Evolutionary conservation across 2,888 invertebrate species (phyloP), one percentile per base, ranked within the genome.

Genomic region (Eremobia ochroleuca): DNA sequence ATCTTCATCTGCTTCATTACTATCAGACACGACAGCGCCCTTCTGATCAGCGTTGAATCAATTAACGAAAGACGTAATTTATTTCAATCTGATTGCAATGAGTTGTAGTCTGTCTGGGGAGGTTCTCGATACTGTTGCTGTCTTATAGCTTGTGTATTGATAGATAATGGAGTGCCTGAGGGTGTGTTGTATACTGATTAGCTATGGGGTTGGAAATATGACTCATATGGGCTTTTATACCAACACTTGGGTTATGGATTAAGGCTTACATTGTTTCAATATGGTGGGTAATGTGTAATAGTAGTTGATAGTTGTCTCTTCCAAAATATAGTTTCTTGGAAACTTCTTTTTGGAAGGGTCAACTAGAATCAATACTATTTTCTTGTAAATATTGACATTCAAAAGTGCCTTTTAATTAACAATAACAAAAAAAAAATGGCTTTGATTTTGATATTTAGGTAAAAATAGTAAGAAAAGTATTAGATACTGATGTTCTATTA

Each of bases 11-110:
- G 15, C 6, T 73, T 79, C 73, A 58, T 82, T 78, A 78, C 68
- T 0, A 46, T n/a, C 52, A 55, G 1, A 59, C 58, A 18, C 76
- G 58, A 80, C 52, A 73, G 61, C 52, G 25, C 90, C 92, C 92
- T 91, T 89, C 87, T 79, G 85, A 88, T 90, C 82, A 88, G 70
- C 72, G 76, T 81, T 85, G 89, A 90, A 94, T 94, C 94, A 94
- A 94, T 94, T 94, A 94, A 92, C 91, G 76, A 85, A 43, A 82
- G 80, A 52, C 28, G 90, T 92, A 91, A 93, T 94, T 94, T 94
- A 94, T 94, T 92, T 92, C 89, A 91, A 90, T 92, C 91, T 91
- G 93, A 94, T 94, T 89, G 86, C 81, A 77, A 84, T 82, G 88
- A 89, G 80, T 88, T 82, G 82, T 83, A 65, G 77, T 58, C 55